Evolutionary conservation across 2,113 vertebrate genomes (phyloP), one percentile per base, ranked within the genome.

Genomic region (Choloepus hoffmanni): DNA sequence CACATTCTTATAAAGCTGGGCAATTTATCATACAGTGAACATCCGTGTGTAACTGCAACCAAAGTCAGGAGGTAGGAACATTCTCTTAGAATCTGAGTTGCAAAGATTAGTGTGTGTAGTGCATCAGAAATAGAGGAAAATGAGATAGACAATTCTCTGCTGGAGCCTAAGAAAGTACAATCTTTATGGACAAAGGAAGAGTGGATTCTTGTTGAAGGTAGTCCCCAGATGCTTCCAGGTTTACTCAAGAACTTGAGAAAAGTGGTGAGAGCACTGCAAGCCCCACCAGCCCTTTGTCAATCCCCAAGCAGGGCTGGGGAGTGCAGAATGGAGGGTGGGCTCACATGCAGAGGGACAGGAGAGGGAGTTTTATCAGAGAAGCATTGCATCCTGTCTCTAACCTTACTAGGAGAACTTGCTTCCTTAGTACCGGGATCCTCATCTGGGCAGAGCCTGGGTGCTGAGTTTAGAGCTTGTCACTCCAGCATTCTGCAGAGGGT

Each of bases 21-120:
- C n/a, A 62, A 72, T 73, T 85, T 9, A 23, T 53, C 63, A 30
- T 8, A 28, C 40, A 19, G 33, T 24, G 21, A 53, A 58, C 10
- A 8, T 79, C 16, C 0, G 16, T 30, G 0, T 9, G 2, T 55
- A 11, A 40, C n/a, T 45, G 7, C 33, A 16, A 19, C 1, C 2
- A 3, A 50, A 24, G 16, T 72, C 40, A 77, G 19, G 50, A 93
- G 62, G 11, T 50, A 36, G 33, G 26, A 67, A 3, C 53, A 16
- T 8, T 60, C 82, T 11, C 11, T 18, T 30, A 30, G 43, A 83
- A 33, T 28, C 79, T 70, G 73, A 53, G 43, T 10, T 26, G 11
- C 48, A 1, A n/a, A 76, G 5, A 10, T 62, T 7, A 30, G 30
- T n/a, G 3, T 50, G 40, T 28, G 19, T 11, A 9, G 12, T 72